Conservation (phyloP, 2,113 vertebrate genomes). For the Verasper variegatus region DNA sequence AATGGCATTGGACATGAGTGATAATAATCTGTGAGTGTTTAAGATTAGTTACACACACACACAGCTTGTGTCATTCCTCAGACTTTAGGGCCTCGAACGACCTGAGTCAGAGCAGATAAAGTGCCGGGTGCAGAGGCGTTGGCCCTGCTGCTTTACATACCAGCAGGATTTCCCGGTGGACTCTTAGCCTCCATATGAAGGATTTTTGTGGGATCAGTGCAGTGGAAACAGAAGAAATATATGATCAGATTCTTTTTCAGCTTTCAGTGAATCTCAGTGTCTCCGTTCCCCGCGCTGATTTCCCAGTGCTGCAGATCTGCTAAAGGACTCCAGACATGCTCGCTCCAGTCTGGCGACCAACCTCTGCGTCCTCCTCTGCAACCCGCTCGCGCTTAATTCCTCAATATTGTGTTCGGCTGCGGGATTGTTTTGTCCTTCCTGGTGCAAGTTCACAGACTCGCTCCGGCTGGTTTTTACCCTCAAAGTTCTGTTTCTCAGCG, state of each 20-base stretch:
- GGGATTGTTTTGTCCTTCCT: too few species aligned
- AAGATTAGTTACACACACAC: not conserved
- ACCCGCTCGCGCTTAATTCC: too few species aligned
- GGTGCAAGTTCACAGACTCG: too few species aligned
- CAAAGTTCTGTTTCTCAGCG: too few species aligned
- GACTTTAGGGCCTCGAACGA: not conserved
- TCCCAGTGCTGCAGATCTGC: constrained; percentile 50
- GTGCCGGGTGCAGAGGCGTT: not conserved
- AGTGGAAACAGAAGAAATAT: constrained; percentile 55
- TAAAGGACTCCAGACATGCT: constrained; percentile 35
- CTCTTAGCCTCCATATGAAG: constrained; percentile 4
- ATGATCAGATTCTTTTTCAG: constrained; percentile 38
- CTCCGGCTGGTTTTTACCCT: too few species aligned
- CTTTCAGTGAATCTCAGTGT: constrained; percentile 27
- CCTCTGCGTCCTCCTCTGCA: too few species aligned
- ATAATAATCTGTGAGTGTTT: not conserved
- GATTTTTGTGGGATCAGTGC: constrained; percentile 32
- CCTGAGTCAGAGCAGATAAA: not conserved
- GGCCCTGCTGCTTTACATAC: not conserved
- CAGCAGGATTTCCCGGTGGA: not conserved
- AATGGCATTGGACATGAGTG: too few species aligned
- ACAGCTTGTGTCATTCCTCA: not conserved
- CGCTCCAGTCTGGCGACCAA: too few species aligned
- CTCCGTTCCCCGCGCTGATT: constrained; percentile 5
- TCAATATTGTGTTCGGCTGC: too few species aligned